Percentiles rank a stretch among this genome's conserved stretches.
Conservation (phyloP, 1,140 invertebrate genomes). For the Sycobia sp. region DNA sequence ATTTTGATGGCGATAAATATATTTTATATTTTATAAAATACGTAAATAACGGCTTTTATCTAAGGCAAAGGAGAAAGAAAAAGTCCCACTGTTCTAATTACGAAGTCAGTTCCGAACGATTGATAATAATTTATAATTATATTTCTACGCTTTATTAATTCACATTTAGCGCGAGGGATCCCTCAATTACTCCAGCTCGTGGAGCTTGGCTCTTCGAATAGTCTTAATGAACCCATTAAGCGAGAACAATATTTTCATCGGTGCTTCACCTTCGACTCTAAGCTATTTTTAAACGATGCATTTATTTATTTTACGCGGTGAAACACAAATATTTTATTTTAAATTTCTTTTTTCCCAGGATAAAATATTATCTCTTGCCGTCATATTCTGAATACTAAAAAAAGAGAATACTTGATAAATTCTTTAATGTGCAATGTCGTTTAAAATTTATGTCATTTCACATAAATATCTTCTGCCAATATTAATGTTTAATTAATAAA, state of each 20-base stretch:
- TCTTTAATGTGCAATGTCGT: no score
- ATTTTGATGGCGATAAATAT: slow-evolving; percentile 22
- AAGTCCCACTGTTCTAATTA: slow-evolving; percentile 32
- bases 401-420: no score
- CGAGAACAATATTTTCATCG: slow-evolving; percentile 15
- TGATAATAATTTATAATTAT: slow-evolving; percentile 33
- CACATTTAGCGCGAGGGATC: slow-evolving; percentile 32
- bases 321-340: background rate
- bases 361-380: background rate
- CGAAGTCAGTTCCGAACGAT: slow-evolving; percentile 13
- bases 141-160: slow-evolving; percentile 29
- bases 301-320: background rate
- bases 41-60: slow-evolving; percentile 17
- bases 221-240: background rate
- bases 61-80: slow-evolving; percentile 23
- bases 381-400: no score
- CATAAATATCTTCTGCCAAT: no score
- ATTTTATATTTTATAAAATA: no score
- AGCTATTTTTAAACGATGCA: slow-evolving; percentile 12
- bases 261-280: background rate
- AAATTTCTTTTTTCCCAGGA: background rate
- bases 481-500: no score
- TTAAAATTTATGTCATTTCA: no score
- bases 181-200: slow-evolving; percentile 2
- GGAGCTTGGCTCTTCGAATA: background rate